Evolutionary conservation across 2,888 invertebrate species (phyloP), one percentile per base, ranked within the genome.

Genomic region (Electrophaes corylata): DNA sequence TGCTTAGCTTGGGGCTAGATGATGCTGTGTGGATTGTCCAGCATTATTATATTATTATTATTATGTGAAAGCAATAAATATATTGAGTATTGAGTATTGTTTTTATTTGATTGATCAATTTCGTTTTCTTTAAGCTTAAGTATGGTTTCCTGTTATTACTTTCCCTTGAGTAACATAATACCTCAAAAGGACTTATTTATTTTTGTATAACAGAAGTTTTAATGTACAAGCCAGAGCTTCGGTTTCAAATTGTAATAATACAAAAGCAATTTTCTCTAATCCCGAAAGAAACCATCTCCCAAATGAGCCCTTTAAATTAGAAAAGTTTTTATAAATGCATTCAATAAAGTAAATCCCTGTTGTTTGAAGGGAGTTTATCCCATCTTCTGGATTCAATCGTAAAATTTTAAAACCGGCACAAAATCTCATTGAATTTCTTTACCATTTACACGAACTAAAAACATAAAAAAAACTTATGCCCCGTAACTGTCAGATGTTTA

Each of bases 381-480:
- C 35, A 50, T 46, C 37, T 40, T 48, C 51, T 23, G 45, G 49
- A 63, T 60, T 65, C 60, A 67, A 62, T 66, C 62, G 66, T 67
- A 59, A 67, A 64, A 67, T 57, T 65, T 67, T 62, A 66, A 66
- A 60, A 53, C 65, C 63, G 33, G 47, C 48, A 58, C 60, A 55
- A 59, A 65, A 57, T 60, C 66, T 63, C 65, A 62, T 69, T 65
- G 62, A 61, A 69, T 71, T 68, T 67, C 59, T 65, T 67, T 62
- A 62, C 50, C 65, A 62, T 68, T 65, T 68, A 65, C 65, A 65
- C 48, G 56, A 58, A 60, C 46, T 44, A 50, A 40, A 57, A 46
- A 47, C 60, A 66, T 65, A 71, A 72, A 72, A 64, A 67, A 64
- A 60, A 62, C 57, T 56, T 64, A 62, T 64, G 59, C 64, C 56